Percentiles rank a stretch among this genome's conserved stretches.
phyloP scores from a whole-genome alignment of 2,888 invertebrate genomes.

The Opisthograptis luteolata region DNA sequence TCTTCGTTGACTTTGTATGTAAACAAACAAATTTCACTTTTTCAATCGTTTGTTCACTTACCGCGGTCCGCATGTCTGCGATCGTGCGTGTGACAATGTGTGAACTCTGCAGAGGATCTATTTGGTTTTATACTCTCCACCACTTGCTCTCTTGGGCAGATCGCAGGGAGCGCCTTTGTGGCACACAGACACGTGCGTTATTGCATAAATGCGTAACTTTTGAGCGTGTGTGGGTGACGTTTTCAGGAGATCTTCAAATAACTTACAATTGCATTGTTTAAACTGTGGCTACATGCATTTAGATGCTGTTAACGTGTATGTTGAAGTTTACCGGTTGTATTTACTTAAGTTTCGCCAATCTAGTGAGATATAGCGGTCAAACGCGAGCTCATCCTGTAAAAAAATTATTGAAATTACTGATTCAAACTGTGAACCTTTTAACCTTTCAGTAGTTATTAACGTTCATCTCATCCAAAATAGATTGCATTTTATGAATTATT shows the following conservation, averaged over 20 bases:
- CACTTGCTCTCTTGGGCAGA: conserved; percentile 49
- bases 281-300: conserved; percentile 22
- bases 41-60: conserved; percentile 58
- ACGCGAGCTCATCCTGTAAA: too few species aligned
- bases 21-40: conserved; percentile 62
- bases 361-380: too few species aligned
- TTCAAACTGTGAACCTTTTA: not conserved
- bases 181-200: conserved; percentile 26
- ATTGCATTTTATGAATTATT: too few species aligned
- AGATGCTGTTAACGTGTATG: conserved; percentile 22
- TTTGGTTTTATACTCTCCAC: conserved; percentile 72
- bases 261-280: conserved; percentile 31
- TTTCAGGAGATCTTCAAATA: conserved; percentile 32
- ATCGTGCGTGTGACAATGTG: conserved; percentile 62
- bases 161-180: conserved; percentile 42
- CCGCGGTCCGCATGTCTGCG: conserved; percentile 73
- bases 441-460: too few species aligned
- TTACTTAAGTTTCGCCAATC: conserved; percentile 16
- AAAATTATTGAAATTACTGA: not conserved
- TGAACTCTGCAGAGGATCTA: conserved; percentile 45
- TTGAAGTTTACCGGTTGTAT: conserved; percentile 11
- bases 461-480: too few species aligned
- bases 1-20: conserved; percentile 45
- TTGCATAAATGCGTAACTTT: conserved; percentile 37
- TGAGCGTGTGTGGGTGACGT: conserved; percentile 25